phyloP scores from a whole-genome alignment of 2,113 vertebrate species.

The Potamarius usumacintae region DNA sequence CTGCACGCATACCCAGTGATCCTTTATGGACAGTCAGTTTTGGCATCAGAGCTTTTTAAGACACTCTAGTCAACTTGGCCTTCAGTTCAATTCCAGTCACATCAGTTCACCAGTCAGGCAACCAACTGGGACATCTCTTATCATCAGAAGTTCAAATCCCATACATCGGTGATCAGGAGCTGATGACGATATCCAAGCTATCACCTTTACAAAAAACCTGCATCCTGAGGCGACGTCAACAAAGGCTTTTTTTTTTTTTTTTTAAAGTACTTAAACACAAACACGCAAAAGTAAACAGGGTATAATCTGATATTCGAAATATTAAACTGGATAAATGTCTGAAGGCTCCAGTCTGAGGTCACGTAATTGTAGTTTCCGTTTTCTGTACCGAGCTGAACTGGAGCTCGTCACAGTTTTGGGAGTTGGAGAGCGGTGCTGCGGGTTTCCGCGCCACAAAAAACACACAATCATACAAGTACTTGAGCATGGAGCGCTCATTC shows the following conservation, averaged over 20 bases:
- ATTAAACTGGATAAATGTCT: neutral
- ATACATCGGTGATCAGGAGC: neutral
- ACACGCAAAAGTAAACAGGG: neutral
- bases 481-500: constrained; percentile 95
- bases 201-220: neutral
- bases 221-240: neutral
- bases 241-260: neutral
- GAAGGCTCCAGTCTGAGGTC: constrained; percentile 49
- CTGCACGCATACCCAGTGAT: neutral
- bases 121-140: neutral
- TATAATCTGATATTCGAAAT: neutral
- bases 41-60: neutral
- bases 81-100: neutral
- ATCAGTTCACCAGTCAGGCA: neutral
- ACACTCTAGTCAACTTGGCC: neutral
- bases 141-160: neutral
- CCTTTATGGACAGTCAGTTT: neutral
- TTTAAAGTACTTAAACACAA: neutral
- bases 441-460: constrained; percentile 96
- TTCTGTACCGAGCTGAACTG: constrained; percentile 55
- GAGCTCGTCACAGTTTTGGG: constrained; percentile 41
- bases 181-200: neutral
- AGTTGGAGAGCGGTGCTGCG: constrained; percentile 59
- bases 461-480: constrained; percentile 94
- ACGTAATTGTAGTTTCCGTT: constrained; percentile 58